Evolutionary conservation across 2,113 vertebrate species (phyloP), one percentile per base, ranked within the genome.

Genomic region (Lycaon pictus): DNA sequence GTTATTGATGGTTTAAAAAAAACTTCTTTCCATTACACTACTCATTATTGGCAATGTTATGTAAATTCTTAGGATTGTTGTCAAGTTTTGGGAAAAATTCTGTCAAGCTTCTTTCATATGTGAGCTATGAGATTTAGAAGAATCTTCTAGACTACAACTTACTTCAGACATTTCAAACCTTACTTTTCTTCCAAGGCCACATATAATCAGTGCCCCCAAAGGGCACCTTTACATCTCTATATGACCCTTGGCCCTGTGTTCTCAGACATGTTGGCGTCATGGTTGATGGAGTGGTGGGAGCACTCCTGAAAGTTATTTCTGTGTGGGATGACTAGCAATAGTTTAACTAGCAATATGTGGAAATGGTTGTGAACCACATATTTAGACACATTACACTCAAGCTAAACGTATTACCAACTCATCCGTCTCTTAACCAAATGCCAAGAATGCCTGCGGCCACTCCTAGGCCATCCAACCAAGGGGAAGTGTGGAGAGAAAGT

Each of bases 1-100:
- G 22, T 43, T 35, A 35, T 23, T 90, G 37, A 86, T 95, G 51
- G 17, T 67, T 95, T 90, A 23, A 62, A 93, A 94, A 94, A 74
- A 15, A 37, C 74, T 83, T 86, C 81, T 71, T 90, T 90, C 35
- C 76, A 37, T 79, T 86, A 67, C 3, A 83, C 6, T 81, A 43
- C 32, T 88, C 12, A 65, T 87, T 71, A 88, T 62, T 95, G 56
- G 56, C 25, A 74, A 48, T 80, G 29, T 76, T 72, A 79, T 87
- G n/a, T 72, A 79, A 35, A 76, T 19, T 90, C 92, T 80, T 79
- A 60, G 23, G 35, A 62, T 82, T 88, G 56, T 84, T 84, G 53
- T 95, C 69, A 83, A 69, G 58, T 72, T 90, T 92, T 72, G 12
- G n/a, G 77, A 22, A 96, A 91, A 90, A 25, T 2, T 16, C 32